Evolutionary conservation across 2,113 vertebrate genomes (phyloP), one percentile per base, ranked within the genome.

Genomic region (Anoplopoma fimbria): DNA sequence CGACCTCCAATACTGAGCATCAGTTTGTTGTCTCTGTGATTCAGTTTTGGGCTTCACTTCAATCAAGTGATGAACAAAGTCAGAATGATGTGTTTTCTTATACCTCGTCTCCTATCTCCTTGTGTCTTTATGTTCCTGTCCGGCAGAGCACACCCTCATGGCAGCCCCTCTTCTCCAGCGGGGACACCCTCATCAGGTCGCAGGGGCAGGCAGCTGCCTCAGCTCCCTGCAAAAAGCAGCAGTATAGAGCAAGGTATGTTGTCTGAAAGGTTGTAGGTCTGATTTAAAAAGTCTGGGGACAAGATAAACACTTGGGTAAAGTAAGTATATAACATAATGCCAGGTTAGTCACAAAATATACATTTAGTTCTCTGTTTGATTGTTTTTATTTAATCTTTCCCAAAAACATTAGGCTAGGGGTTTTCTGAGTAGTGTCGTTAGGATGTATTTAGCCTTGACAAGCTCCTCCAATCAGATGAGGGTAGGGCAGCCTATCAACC

Each of bases 231-330:
- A 63, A 96, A 97, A 83, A 98, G 97, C 91, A 95, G 97, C 95
- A 97, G 96, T 94, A 94, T 97, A 92, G 97, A 99, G 95, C 97
- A 99, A 97, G 98, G 98, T 99, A 95, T 1, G 70, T 36, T 38
- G 31, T 29, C 14, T 42, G 9, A 3, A 27, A 27, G 3, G 25
- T 25, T 65, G n/a, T 23, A 9, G 10, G 29, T 61, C 25, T 34
- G 64, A 15, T 29, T 29, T 31, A 19, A 42, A 5, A 36, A 12
- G 17, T 23, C 10, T 6, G 55, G 17, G 6, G 36, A 21, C 0
- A 10, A 2, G n/a, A 23, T 38, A 13, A 8, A 36, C 15, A 53
- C 25, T 4, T 40, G 36, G 9, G 25, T 42, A 9, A 58, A 7
- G 8, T 55, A 19, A 12, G 9, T 15, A 25, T 23, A 49, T 49